phyloP scores from a whole-genome alignment of 1,140 invertebrate species.

The Chionoecetes opilio region DNA sequence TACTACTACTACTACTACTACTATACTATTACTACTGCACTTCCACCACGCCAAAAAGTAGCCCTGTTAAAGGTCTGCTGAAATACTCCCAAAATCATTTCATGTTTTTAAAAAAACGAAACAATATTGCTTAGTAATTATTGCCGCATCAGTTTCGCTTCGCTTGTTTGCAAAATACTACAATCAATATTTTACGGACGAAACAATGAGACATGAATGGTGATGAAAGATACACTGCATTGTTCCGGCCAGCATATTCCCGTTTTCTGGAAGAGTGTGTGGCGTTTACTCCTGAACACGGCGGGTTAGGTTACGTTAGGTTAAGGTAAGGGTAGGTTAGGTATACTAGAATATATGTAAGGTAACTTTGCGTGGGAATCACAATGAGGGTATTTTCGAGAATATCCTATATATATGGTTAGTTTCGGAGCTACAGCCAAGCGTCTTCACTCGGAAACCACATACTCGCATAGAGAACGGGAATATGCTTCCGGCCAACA shows the following conservation, averaged over 20 bases:
- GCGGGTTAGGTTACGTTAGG: too few species aligned
- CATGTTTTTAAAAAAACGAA: not conserved
- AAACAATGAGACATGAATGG: not conserved
- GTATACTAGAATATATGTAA: too few species aligned
- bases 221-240: not conserved
- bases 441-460: too few species aligned
- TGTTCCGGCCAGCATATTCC: not conserved
- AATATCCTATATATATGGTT: too few species aligned
- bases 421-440: too few species aligned
- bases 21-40: not conserved
- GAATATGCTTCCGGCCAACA: too few species aligned
- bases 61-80: not conserved
- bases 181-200: conserved; percentile 29
- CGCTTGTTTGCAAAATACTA: conserved; percentile 5
- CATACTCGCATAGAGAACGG: too few species aligned
- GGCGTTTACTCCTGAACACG: too few species aligned
- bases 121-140: conserved; percentile 31
- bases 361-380: too few species aligned
- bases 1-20: not conserved
- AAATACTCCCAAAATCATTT: not conserved
- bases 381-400: too few species aligned
- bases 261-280: too few species aligned
- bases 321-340: too few species aligned
- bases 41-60: not conserved
- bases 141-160: not conserved